A percentile compares a stretch with the other conserved stretches of the same genome.
Evolutionary conservation across 2,797 vertebrate species (phyloP).

Genomic region (Spinus pinus): DNA sequence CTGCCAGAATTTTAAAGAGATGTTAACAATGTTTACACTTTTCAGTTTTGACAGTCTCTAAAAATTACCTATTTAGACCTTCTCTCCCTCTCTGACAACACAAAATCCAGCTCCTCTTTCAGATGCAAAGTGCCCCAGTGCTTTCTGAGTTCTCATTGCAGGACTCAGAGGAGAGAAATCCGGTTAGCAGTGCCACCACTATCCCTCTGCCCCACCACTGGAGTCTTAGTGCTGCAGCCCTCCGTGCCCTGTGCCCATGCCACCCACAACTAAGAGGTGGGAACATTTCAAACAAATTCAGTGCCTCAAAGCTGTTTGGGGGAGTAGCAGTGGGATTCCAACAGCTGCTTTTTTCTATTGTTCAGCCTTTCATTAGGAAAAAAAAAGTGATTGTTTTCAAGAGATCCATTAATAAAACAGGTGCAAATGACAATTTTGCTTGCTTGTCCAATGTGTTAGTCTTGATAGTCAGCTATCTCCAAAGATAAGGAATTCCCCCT

Average conservation of each 20-base stretch:
- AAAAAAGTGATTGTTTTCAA: neutral
- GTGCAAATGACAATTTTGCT: neutral
- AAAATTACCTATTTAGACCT: constrained; percentile 36
- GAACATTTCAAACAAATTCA: neutral
- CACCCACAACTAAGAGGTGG: neutral
- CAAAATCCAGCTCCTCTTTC: neutral
- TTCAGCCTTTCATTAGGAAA: neutral
- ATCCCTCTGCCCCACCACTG: neutral
- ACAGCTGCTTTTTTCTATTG: neutral
- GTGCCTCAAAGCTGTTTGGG: neutral
- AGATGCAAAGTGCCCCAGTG: neutral
- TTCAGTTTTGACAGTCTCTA: constrained; percentile 23
- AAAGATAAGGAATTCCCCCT: neutral
- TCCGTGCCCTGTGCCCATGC: neutral
- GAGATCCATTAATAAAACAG: neutral
- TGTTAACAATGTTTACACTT: constrained; percentile 34
- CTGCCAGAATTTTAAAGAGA: constrained; percentile 38
- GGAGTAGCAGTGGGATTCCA: neutral
- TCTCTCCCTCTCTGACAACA: neutral
- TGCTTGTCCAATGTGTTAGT: neutral
- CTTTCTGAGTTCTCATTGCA: neutral
- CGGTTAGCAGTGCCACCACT: fast-evolving
- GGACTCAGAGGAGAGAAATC: neutral
- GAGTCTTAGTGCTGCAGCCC: neutral
- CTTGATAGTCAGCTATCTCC: neutral